These are phyloP conservation scores for Paramormyrops hopkinsi DNA, from an alignment of 2,797 vertebrate genomes.

Conservation along the genomic window DNA sequence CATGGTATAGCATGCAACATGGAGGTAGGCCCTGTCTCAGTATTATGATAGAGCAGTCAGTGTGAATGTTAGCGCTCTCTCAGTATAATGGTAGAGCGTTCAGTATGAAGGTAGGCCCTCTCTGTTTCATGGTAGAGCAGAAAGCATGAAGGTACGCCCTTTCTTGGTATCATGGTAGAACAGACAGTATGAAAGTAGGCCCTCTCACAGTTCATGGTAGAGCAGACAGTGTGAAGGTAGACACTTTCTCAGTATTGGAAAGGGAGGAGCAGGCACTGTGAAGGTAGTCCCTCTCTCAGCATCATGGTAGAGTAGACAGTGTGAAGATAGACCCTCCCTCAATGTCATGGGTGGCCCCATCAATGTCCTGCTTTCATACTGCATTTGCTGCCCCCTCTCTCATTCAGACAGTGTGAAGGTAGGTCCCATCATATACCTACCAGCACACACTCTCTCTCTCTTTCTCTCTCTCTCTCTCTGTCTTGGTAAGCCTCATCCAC, in stretches of 20 bases:
- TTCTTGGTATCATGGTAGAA: constrained; percentile 41
- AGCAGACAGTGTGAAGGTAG: neutral
- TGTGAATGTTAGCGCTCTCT: neutral
- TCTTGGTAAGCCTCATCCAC: neutral
- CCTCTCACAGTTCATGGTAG: neutral
- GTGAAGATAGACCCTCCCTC: neutral
- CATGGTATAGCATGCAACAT: neutral
- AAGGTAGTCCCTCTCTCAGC: neutral
- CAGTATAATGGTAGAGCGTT: neutral
- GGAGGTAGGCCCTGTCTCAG: neutral
- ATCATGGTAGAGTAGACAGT: neutral
- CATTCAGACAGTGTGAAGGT: neutral
- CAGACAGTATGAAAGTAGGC: constrained; percentile 27
- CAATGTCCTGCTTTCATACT: neutral
- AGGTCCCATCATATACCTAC: neutral
- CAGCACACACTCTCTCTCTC: neutral
- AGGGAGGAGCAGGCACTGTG: neutral
- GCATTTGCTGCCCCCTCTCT: neutral
- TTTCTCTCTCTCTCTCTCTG: neutral
- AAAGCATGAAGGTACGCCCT: neutral
- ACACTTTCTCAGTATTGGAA: neutral
- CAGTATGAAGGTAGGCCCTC: neutral
- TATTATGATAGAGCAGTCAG: constrained; percentile 46
- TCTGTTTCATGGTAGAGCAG: neutral
- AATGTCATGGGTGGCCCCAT: neutral